These are phyloP conservation scores for Brenthis hecate DNA, from an alignment of 2,888 invertebrate genomes.

Conservation along the genomic window DNA sequence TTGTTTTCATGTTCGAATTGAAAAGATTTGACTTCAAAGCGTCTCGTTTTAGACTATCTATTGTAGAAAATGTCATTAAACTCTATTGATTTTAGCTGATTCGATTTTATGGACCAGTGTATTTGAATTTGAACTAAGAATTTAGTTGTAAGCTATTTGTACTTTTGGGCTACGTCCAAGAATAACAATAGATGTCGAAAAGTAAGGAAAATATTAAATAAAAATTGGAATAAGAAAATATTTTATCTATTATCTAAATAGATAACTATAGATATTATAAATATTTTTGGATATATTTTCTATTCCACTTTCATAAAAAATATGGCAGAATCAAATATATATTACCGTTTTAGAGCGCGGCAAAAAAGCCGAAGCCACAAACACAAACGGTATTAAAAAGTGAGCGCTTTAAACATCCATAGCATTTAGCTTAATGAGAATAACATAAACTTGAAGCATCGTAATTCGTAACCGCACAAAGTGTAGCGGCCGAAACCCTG, in stretches of 20 bases:
- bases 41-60: constrained; percentile 7
- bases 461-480: constrained; percentile 48
- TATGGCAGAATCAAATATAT: background rate
- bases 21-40: constrained; percentile 23
- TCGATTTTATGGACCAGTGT: background rate
- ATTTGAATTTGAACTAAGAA: no score
- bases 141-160: no score
- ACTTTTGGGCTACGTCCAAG: no score
- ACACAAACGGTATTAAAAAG: constrained; percentile 46
- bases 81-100: background rate
- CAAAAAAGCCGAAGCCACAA: constrained; percentile 35
- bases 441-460: constrained; percentile 63
- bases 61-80: constrained; percentile 12
- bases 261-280: background rate
- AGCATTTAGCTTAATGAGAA: constrained; percentile 72
- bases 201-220: no score
- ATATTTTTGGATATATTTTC: constrained; percentile 4
- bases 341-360: constrained; percentile 1
- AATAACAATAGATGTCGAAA: no score
- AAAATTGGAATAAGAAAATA: background rate
- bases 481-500: constrained; percentile 53
- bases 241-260: background rate
- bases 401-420: constrained; percentile 49
- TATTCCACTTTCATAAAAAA: background rate
- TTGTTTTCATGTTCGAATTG: constrained; percentile 28